phyloP scores from a whole-genome alignment of 1,140 invertebrate genomes.

The Camponotus floridanus region DNA sequence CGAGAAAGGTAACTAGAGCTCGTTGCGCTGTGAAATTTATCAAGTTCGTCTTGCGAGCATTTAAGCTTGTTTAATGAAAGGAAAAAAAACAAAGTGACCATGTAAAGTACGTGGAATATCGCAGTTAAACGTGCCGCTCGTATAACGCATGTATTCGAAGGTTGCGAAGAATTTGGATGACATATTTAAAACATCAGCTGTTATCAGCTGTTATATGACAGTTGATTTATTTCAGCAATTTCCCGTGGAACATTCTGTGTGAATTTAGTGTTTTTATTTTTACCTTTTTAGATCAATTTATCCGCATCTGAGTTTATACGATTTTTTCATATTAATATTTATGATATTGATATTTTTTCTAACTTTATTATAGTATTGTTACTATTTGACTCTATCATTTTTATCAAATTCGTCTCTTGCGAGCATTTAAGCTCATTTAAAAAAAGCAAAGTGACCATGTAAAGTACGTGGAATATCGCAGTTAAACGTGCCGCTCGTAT shows the following conservation, averaged over 20 bases:
- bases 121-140: background rate
- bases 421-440: slow-evolving; percentile 23
- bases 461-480: background rate
- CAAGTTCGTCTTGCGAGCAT: slow-evolving; percentile 23
- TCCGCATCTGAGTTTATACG: too few relatives aligned
- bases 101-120: background rate
- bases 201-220: too few relatives aligned
- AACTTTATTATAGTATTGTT: too few relatives aligned
- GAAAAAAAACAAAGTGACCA: background rate
- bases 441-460: background rate
- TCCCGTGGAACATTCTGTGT: too few relatives aligned
- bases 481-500: background rate
- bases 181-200: background rate
- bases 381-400: background rate
- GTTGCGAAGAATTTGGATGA: background rate
- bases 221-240: too few relatives aligned
- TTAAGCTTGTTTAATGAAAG: slow-evolving; percentile 12
- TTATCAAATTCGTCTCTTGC: slow-evolving; percentile 6
- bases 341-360: too few relatives aligned
- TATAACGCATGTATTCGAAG: background rate
- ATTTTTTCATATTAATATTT: too few relatives aligned
- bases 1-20: slow-evolving; percentile 41
- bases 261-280: too few relatives aligned
- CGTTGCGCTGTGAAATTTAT: slow-evolving; percentile 30
- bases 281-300: too few relatives aligned